phyloP scores from a whole-genome alignment of 2,888 invertebrate species.

The Chalcosyrphus nemorum region DNA sequence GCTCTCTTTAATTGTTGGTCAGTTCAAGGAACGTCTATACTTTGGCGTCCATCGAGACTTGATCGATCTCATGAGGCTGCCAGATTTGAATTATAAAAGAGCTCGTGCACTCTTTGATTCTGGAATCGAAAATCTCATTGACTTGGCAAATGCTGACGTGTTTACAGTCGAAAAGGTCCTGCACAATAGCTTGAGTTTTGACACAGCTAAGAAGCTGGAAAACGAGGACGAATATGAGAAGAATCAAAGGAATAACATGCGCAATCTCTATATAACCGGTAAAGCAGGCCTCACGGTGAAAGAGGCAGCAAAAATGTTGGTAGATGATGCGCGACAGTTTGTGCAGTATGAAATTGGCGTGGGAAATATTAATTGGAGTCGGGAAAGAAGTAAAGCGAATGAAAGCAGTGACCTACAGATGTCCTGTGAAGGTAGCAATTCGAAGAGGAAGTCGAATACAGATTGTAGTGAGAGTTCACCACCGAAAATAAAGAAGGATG shows the following conservation, averaged over 20 bases:
- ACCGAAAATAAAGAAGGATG: constrained; percentile 26
- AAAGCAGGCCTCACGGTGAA: constrained; percentile 90
- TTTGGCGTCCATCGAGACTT: constrained; percentile 97
- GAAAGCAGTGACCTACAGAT: constrained; percentile 66
- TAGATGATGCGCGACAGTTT: constrained; percentile 89
- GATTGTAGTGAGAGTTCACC: constrained; percentile 1
- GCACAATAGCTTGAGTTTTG: constrained; percentile 91
- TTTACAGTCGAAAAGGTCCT: constrained; percentile 89
- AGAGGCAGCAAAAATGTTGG: constrained; percentile 91
- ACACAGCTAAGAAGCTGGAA: constrained; percentile 89
- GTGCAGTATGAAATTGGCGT: constrained; percentile 89
- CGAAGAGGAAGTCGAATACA: constrained; percentile 36
- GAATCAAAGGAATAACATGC: constrained; percentile 86
- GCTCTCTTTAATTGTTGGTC: constrained; percentile 92
- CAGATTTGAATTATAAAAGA: constrained; percentile 91
- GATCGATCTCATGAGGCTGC: constrained; percentile 93
- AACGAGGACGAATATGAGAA: constrained; percentile 87
- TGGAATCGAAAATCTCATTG: constrained; percentile 89
- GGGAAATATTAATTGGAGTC: constrained; percentile 87
- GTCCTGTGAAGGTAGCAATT: constrained; percentile 72
- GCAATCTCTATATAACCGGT: constrained; percentile 91
- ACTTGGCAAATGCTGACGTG: constrained; percentile 89
- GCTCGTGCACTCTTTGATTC: constrained; percentile 92
- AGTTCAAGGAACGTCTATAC: constrained; percentile 96
- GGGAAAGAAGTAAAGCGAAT: constrained; percentile 7